Conservation (phyloP, 2,113 vertebrate genomes). For the Peromyscus californicus region DNA sequence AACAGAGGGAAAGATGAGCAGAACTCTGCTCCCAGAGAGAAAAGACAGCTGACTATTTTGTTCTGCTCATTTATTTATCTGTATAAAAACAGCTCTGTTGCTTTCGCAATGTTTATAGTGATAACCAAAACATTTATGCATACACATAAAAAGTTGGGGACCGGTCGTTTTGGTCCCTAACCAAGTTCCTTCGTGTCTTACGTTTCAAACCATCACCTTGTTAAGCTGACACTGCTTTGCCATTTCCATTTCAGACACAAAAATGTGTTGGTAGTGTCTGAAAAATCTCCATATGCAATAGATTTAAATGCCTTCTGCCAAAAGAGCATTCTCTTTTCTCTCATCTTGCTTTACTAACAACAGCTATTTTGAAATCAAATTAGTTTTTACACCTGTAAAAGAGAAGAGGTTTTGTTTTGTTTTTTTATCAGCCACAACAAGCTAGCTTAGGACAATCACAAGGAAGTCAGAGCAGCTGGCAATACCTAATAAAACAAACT, state of each 20-base stretch:
- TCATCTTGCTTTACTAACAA: conserved; percentile 84
- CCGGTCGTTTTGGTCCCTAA: not conserved
- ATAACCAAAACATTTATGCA: not conserved
- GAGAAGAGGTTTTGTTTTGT: conserved; percentile 49
- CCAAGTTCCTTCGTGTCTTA: conserved; percentile 57
- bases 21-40: not conserved
- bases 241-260: conserved; percentile 79
- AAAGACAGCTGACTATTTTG: not conserved
- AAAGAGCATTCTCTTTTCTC: conserved; percentile 74
- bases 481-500: conserved; percentile 80
- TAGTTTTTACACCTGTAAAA: conserved; percentile 85
- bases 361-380: conserved; percentile 86
- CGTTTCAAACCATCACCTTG: conserved; percentile 74
- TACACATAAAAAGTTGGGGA: not conserved
- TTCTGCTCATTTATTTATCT: not conserved
- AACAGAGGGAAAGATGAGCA: not conserved
- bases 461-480: conserved; percentile 81
- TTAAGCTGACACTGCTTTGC: conserved; percentile 81
- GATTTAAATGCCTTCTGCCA: conserved; percentile 82
- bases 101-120: not conserved
- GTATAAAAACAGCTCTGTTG: not conserved
- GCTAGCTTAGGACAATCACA: conserved; percentile 80
- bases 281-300: conserved; percentile 83
- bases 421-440: conserved; percentile 82
- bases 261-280: conserved; percentile 63